Base-by-base conservation (phyloP, 2,113 vertebrate genomes). In the Pseudorasbora parva region DNA sequence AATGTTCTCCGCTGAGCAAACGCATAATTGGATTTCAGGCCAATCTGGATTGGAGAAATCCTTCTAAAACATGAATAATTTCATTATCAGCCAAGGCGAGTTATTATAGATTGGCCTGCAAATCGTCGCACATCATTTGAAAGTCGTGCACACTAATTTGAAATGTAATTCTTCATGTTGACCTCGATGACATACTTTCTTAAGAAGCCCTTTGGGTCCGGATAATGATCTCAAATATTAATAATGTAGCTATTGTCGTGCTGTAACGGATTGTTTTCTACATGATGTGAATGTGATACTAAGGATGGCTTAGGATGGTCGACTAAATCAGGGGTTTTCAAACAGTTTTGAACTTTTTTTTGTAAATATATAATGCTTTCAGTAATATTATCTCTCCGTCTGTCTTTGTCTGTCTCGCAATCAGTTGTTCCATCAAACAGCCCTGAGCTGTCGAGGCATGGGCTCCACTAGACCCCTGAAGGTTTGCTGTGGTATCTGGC, bases 61-160 rank as follows among this genome's bases (percentile, higher is more conserved):
- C 5, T 10, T 54, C 37, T 77, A 23, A 72, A 83, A 78, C 77
- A 73, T 64, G 54, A 82, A 73, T 82, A 57, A 86, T 84, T 82
- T 82, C 69, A 30, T 84, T 82, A 86, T 86, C 78, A 86, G 78
- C 49, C 47, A 37, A 79, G 56, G 45, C 47, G 78, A 69, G 84
- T 79, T 82, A 82, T 86, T 69, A 79, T 47, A 78, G 79, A 84
- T 57, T 57, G 72, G 79, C 54, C 45, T 19, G 81, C 19, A 49
- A 78, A 84, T 84, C 82, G 64, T 72, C 56, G 30, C 43, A 43
- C 45, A 47, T 41, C 57, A 23, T 77, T 59, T 33, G 37, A 21
- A 78, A 49, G 72, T 82, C 78, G 41, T 75, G 74, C 33, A 54
- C 64, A 45, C 33, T 49, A 77, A 77, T 78, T 83, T 56, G n/a